Evolutionary conservation across 1,140 invertebrate species (phyloP), one percentile per base, ranked within the genome.

Genomic region (Conus betulinus): DNA sequence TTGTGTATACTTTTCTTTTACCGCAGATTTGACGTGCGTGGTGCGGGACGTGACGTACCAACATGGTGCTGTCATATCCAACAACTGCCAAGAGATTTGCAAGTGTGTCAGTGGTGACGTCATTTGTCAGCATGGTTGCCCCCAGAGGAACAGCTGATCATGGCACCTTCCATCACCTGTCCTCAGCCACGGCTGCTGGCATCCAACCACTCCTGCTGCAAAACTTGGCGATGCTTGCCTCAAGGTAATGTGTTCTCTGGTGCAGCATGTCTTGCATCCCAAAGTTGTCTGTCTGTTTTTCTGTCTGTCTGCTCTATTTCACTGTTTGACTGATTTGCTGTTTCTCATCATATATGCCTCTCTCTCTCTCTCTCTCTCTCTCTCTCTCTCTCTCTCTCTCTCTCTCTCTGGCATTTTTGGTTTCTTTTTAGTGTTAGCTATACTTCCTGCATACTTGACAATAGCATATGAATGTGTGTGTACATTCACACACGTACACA

Each of bases 201-300:
- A 63, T 27, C 27, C 20, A 11, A 20, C 7, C 39, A 67, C 23
- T 53, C 76, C 13, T 91, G 90, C 74, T 91, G 90, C 52, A 87
- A 89, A 20, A 60, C 20, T 13, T 91, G 90, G 90, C 63, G 52
- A n/a, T 91, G 90, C 60, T 74, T 67, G 23, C 90, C 90, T 3
- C 60, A 84, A 88, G 87, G 90, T 91, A 57, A 71, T n/a, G 11
- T 71, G 67, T 20, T 20, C 11, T 13, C 13, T 52, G 11, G 81
- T 55, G 51, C 8, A 55, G 11, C 10, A 6, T 55, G 51, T 20
- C 51, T 55, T 11, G 8, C 23, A 13, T 20, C 10, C 7, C 10
- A 27, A 25, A 27, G 13, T 8, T 81, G 78, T 81, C 8, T 81
- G 67, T 74, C 13, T 74, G 67, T 74, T 11, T 74, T 11, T 74